phyloP scores from a whole-genome alignment of 2,888 invertebrate species.

The Heteromurus nitidus region DNA sequence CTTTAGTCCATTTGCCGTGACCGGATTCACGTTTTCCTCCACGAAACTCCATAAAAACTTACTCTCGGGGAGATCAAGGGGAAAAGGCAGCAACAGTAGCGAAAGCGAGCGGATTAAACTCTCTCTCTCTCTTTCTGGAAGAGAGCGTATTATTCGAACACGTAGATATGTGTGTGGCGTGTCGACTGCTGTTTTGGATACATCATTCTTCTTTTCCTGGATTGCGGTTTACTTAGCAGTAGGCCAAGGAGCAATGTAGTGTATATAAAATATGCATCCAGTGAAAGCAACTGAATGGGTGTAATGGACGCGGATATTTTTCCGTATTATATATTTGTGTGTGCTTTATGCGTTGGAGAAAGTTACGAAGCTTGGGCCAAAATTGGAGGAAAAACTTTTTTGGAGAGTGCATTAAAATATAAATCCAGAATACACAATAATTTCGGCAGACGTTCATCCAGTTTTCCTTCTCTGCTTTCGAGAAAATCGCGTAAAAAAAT shows the following conservation, averaged over 20 bases:
- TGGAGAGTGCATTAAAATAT: slow-evolving; percentile 65
- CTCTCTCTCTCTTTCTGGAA: too few species aligned
- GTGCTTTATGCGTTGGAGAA: slow-evolving; percentile 8
- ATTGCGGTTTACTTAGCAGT: slow-evolving; percentile 30
- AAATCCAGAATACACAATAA: slow-evolving; percentile 64
- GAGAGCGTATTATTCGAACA: too few species aligned
- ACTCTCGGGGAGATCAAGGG: slow-evolving; percentile 37
- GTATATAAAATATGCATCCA: slow-evolving; percentile 17
- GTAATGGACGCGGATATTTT: slow-evolving; percentile 20
- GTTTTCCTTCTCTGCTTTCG: slow-evolving; percentile 14
- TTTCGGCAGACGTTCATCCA: slow-evolving; percentile 45
- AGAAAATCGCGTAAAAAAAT: not conserved
- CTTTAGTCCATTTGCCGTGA: slow-evolving; percentile 63
- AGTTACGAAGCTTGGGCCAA: slow-evolving; percentile 56
- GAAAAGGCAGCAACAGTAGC: slow-evolving; percentile 46
- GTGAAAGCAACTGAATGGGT: slow-evolving; percentile 25
- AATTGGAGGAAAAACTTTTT: slow-evolving; percentile 51
- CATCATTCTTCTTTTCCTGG: slow-evolving; percentile 22
- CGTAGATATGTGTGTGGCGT: slow-evolving; percentile 53
- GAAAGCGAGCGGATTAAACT: slow-evolving; percentile 56
- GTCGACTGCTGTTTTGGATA: slow-evolving; percentile 30
- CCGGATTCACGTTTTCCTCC: slow-evolving; percentile 58
- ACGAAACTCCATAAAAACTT: slow-evolving; percentile 58
- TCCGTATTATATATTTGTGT: too few species aligned
- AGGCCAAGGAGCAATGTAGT: slow-evolving; percentile 18